phyloP scores from a whole-genome alignment of 64 coral and sea anemone genomes.

The Stylophora pistillata region DNA sequence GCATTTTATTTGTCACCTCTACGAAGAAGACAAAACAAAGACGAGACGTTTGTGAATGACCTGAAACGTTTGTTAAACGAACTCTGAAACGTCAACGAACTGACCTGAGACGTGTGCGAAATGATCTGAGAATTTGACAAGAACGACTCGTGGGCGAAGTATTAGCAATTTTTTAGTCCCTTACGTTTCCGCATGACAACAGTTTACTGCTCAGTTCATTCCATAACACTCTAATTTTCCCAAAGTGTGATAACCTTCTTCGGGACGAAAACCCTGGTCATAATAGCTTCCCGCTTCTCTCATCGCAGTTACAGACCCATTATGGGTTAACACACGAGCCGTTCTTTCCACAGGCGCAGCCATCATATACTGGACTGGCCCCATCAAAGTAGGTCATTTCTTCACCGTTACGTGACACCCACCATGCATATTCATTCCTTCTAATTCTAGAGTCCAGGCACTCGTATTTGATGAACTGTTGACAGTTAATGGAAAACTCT shows the following conservation, averaged over 20 bases:
- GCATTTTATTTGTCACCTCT: too few relatives aligned
- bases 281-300: too few relatives aligned
- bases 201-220: conserved; percentile 1
- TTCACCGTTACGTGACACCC: conserved; percentile 34
- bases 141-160: too few relatives aligned
- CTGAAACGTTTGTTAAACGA: too few relatives aligned
- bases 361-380: background rate
- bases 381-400: conserved; percentile 55
- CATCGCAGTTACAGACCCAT: conserved; percentile 44
- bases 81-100: too few relatives aligned
- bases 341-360: conserved; percentile 50
- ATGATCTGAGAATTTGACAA: too few relatives aligned
- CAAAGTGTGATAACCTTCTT: conserved; percentile 5
- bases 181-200: too few relatives aligned
- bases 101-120: too few relatives aligned
- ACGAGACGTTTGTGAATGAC: too few relatives aligned
- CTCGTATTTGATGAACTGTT: conserved; percentile 63
- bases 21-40: too few relatives aligned
- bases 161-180: too few relatives aligned
- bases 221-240: conserved; percentile 20
- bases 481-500: background rate
- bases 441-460: background rate
- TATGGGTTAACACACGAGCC: background rate
- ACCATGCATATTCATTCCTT: background rate
- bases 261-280: background rate